Base-by-base conservation (phyloP, 1,140 invertebrate genomes). In the Trichonephila clavata region DNA sequence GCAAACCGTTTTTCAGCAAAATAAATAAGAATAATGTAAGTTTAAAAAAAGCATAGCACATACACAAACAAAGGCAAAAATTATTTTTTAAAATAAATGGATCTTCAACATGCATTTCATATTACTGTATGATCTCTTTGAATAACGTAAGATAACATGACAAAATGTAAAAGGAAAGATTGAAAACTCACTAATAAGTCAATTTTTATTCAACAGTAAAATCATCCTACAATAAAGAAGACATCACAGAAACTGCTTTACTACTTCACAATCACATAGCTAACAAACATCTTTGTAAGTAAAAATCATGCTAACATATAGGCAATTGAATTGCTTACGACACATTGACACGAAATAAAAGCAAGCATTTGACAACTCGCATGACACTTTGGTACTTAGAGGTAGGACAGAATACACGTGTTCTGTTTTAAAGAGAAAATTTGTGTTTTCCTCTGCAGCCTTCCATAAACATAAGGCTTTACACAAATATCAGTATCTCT, bases 281-380 rank as follows among this genome's bases (percentile, higher is more conserved):
- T 77, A 77, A 77, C 71, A 77, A 77, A 77, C 27, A 20, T 39
- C 71, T 32, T 77, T 1, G 14, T 77, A 77, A 77, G 50, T 50
- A 50, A 77, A 77, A 27, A 77, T 77, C 27, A 39, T 77, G 27
- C 71, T 77, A 77, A 77, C 71, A 77, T 16, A 32, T 77, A 77
- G 16, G 71, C 71, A 77, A 77, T 77, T 77, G 24, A 77, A 77
- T 77, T 77, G 71, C 71, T 77, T 10, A 77, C 71, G 2, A 32
- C 71, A 77, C 71, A 77, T 77, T 77, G 20, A 77, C 32, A 39
- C 24, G 71, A 77, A 77, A 77, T 77, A 77, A 77, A 77, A 77
- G 71, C 71, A 77, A 77, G 71, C 71, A 77, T 39, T 77, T 77
- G 13, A 39, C 32, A 32, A 77, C 27, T 77, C 71, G 32, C 32